These are phyloP conservation scores for Centropus bengalensis DNA, from an alignment of 2,113 vertebrate genomes.

Conservation along the genomic window DNA sequence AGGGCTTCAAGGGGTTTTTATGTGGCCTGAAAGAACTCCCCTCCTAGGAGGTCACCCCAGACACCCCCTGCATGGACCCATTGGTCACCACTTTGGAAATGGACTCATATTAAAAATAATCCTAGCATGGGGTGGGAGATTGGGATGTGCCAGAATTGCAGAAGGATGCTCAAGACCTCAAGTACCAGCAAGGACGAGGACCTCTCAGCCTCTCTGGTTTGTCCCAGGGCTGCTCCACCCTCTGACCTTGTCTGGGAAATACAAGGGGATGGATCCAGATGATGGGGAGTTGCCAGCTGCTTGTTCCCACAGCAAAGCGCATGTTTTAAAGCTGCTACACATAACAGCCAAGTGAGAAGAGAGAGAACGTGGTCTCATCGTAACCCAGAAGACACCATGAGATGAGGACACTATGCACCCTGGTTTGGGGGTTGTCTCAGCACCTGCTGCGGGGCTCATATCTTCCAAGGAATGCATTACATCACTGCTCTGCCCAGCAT, in stretches of 20 bases:
- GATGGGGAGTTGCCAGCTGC: not conserved
- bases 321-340: rapidly evolving
- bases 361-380: rapidly evolving
- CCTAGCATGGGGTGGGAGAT: not conserved
- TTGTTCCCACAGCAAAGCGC: not conserved
- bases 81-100: rapidly evolving
- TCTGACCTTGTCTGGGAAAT: not conserved
- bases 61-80: not conserved
- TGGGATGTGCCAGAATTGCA: rapidly evolving
- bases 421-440: not conserved
- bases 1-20: not conserved
- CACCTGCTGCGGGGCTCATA: not conserved
- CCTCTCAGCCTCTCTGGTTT: not conserved
- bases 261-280: rapidly evolving
- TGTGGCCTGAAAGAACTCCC: not conserved
- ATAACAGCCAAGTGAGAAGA: not conserved
- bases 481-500: rapidly evolving
- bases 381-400: not conserved
- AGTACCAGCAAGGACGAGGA: not conserved
- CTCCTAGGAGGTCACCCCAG: not conserved
- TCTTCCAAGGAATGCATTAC: not conserved
- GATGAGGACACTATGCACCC: not conserved
- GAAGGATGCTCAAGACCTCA: not conserved
- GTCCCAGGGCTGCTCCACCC: not conserved
- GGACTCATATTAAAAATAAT: not conserved